These are phyloP conservation scores for Coelopa frigida DNA, from an alignment of 1,140 invertebrate genomes.

Conservation along the genomic window DNA sequence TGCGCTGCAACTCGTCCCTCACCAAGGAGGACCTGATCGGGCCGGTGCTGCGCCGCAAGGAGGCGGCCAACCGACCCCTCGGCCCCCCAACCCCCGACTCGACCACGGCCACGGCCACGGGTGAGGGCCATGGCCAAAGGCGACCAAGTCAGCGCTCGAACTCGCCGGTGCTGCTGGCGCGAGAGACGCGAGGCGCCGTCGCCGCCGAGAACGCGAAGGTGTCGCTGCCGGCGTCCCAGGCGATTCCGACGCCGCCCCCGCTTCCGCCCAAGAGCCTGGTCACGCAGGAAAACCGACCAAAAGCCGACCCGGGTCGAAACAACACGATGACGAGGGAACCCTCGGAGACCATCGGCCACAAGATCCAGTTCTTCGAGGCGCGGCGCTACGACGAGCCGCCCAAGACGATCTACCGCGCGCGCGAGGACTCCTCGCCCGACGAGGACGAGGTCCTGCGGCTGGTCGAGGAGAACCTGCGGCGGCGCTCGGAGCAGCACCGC, in stretches of 20 bases:
- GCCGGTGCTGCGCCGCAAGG: slow-evolving; percentile 38
- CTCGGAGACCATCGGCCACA: slow-evolving; percentile 52
- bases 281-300: too few species aligned
- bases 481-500: slow-evolving; percentile 22
- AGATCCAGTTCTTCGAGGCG: slow-evolving; percentile 74
- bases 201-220: slow-evolving; percentile 50
- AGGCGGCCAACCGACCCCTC: slow-evolving; percentile 3
- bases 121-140: too few species aligned
- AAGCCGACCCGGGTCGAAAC: slow-evolving; percentile 3
- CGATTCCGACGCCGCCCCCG: slow-evolving; percentile 20
- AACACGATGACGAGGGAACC: slow-evolving; percentile 38
- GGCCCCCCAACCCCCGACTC: too few species aligned
- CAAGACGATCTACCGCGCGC: slow-evolving; percentile 51
- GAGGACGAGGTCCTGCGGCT: slow-evolving; percentile 34
- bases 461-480: slow-evolving; percentile 39
- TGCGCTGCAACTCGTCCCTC: slow-evolving; percentile 60
- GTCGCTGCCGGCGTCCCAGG: slow-evolving; percentile 18
- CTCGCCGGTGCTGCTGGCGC: slow-evolving; percentile 49
- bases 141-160: slow-evolving; percentile 40
- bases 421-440: slow-evolving; percentile 49
- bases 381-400: slow-evolving; percentile 46
- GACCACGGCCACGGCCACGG: neutral
- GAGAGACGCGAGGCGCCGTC: slow-evolving; percentile 58
- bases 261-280: slow-evolving; percentile 40
- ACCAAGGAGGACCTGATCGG: slow-evolving; percentile 44